phyloP scores from a whole-genome alignment of 2,113 vertebrate genomes.

The Ovibos moschatus region DNA sequence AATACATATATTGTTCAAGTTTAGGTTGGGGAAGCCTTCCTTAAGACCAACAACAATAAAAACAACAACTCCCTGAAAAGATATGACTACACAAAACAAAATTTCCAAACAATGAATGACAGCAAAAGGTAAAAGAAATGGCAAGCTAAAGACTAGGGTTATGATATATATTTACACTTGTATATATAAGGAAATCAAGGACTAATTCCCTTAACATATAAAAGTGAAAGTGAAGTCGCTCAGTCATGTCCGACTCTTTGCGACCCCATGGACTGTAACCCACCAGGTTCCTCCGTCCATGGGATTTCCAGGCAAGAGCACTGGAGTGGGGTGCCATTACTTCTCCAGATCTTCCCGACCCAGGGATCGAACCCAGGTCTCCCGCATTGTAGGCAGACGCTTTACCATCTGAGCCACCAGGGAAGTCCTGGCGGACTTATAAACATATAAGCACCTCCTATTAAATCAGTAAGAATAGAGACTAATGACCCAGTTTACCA shows the following conservation, averaged over 20 bases:
- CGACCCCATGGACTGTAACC: no score
- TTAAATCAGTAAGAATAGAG: not conserved
- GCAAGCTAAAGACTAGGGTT: not conserved
- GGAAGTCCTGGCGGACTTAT: no score
- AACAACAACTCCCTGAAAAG: not conserved
- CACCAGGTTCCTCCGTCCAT: no score
- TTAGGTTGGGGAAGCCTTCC: not conserved
- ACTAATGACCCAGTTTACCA: not conserved
- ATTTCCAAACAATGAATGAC: not conserved
- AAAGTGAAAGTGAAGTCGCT: not conserved
- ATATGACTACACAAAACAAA: not conserved
- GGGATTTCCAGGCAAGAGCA: no score
- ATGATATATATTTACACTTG: not conserved
- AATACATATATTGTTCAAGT: not conserved
- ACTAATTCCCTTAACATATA: not conserved
- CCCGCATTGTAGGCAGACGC: rapidly evolving
- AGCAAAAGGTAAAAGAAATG: not conserved
- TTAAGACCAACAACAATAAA: not conserved
- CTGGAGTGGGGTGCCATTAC: no score
- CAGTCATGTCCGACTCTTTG: no score
- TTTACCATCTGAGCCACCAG: no score
- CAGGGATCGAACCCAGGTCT: no score
- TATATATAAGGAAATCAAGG: not conserved
- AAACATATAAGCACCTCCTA: not conserved
- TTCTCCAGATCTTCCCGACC: no score